Conservation (phyloP, 2,113 vertebrate genomes). For the Carassius carassius region DNA sequence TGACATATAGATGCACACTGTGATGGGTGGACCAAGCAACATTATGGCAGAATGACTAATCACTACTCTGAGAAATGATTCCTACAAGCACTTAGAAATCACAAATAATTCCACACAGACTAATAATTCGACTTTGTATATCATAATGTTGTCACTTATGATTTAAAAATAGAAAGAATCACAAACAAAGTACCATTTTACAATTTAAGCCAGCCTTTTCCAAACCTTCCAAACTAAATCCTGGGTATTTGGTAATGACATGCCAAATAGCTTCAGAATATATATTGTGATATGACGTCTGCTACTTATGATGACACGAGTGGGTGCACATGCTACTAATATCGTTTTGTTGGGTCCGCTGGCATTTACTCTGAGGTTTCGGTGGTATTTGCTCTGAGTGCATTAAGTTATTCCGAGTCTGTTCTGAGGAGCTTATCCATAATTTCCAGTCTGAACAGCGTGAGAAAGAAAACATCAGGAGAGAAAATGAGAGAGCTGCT, state of each 20-base stretch:
- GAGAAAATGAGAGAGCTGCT: slow-evolving; percentile 39
- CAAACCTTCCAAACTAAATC: not conserved
- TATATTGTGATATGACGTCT: not conserved
- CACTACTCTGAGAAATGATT: slow-evolving; percentile 14
- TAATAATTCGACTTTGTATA: slow-evolving; percentile 55
- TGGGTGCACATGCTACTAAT: not conserved
- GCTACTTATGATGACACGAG: not conserved
- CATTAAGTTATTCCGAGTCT: slow-evolving; percentile 3
- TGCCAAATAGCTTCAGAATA: not conserved
- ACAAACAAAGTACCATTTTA: not conserved
- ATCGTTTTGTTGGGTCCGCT: not conserved
- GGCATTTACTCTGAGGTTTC: not conserved
- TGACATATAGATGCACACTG: slow-evolving; percentile 23
- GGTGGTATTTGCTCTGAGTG: slow-evolving; percentile 6
- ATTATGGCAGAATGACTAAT: slow-evolving; percentile 3
- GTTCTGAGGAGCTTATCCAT: slow-evolving; percentile 31
- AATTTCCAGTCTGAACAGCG: slow-evolving; percentile 5
- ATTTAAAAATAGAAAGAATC: not conserved
- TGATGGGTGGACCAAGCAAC: slow-evolving; percentile 27
- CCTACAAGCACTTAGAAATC: slow-evolving; percentile 39
- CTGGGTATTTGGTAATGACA: not conserved
- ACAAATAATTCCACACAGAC: slow-evolving; percentile 50
- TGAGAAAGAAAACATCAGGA: slow-evolving; percentile 23
- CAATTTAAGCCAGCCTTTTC: not conserved
- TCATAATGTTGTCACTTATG: slow-evolving; percentile 56